phyloP scores from a whole-genome alignment of 2,797 vertebrate species.

The Smutsia gigantea region DNA sequence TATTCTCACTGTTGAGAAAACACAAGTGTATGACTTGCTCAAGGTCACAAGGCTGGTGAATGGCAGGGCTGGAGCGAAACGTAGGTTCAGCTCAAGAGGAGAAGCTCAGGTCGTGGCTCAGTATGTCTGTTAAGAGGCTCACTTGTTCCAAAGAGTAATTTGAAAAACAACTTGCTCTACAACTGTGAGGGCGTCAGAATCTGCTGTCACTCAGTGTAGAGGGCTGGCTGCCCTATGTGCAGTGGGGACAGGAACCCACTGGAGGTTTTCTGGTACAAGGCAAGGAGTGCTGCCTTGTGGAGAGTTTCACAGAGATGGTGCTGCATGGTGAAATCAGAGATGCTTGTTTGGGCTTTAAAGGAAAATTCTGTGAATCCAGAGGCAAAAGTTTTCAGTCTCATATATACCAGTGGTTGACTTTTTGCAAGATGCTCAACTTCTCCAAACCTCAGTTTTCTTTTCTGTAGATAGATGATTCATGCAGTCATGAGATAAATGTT shows the following conservation, averaged over 20 bases:
- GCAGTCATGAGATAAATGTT: not conserved
- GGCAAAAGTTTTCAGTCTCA: not conserved
- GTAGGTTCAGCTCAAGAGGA: not conserved
- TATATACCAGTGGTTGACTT: not conserved
- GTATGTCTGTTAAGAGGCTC: not conserved
- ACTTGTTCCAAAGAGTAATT: not conserved
- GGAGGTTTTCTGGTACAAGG: not conserved
- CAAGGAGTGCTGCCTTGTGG: not conserved
- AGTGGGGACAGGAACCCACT: accelerated
- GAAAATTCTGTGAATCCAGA: not conserved
- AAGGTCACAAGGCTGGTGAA: not conserved
- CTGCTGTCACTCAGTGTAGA: accelerated
- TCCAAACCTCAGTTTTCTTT: not conserved
- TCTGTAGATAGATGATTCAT: not conserved
- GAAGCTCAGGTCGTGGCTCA: not conserved
- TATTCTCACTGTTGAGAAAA: not conserved
- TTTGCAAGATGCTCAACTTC: not conserved
- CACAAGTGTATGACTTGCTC: not conserved
- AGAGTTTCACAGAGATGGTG: not conserved
- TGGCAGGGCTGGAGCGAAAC: not conserved
- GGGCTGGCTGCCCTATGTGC: not conserved
- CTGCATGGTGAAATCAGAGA: not conserved
- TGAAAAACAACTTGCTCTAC: not conserved
- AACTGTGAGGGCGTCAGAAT: accelerated
- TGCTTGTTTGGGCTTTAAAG: not conserved